Percentiles rank a stretch among this genome's conserved stretches.
Conservation (phyloP, 2,888 invertebrate species). For the Leptopterna dolabrata region DNA sequence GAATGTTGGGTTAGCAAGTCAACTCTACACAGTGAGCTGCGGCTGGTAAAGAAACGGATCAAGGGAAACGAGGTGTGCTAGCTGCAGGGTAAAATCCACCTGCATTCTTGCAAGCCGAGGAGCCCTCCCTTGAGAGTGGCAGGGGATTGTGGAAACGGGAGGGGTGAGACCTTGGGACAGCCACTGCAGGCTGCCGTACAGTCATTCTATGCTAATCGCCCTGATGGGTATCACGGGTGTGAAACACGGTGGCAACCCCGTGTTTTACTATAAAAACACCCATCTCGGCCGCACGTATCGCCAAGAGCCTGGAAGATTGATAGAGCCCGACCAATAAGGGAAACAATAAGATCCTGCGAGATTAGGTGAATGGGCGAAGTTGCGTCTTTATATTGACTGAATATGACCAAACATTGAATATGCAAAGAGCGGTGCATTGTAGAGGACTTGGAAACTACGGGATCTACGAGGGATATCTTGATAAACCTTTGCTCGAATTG, state of each 20-base stretch:
- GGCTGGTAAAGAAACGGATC: background rate
- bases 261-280: background rate
- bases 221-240: background rate
- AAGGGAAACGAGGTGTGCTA: background rate
- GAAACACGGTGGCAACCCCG: background rate
- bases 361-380: background rate
- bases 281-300: background rate
- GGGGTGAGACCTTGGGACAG: background rate
- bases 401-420: too few species aligned
- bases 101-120: background rate
- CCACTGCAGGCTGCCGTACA: background rate
- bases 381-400: too few species aligned
- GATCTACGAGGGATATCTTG: too few species aligned
- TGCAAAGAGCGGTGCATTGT: too few species aligned
- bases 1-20: background rate
- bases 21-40: background rate
- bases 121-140: background rate
- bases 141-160: background rate
- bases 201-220: slow-evolving; percentile 3
- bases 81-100: slow-evolving; percentile 1
- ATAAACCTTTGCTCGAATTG: too few species aligned
- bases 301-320: background rate
- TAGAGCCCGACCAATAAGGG: background rate
- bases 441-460: too few species aligned
- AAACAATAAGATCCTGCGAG: background rate